phyloP scores from a whole-genome alignment of 2,888 invertebrate genomes.

The Caenorhabditis afra region DNA sequence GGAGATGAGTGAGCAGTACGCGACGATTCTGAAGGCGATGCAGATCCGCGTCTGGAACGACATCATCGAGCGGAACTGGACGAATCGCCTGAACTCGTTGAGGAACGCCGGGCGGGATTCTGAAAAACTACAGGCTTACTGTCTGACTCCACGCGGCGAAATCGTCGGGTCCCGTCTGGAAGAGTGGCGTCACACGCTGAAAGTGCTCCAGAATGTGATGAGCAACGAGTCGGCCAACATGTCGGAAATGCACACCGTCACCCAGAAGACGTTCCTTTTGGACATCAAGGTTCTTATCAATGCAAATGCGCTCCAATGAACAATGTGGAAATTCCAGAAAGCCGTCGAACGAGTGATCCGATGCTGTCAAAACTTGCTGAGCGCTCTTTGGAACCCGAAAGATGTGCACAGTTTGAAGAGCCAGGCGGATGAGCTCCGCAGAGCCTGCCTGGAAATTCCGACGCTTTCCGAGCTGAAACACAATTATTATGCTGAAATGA shows the following conservation, averaged over 20 bases:
- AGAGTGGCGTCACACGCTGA: constrained; percentile 10
- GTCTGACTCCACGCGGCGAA: not conserved
- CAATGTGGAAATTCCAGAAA: not conserved
- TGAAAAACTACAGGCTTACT: not conserved
- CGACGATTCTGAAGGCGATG: constrained; percentile 2
- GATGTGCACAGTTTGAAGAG: not conserved
- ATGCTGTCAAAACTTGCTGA: not conserved
- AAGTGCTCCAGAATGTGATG: constrained; percentile 11
- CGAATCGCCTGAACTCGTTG: constrained; percentile 14
- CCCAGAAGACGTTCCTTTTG: constrained; percentile 24
- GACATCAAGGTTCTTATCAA: constrained; percentile 13
- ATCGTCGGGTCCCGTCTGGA: not conserved
- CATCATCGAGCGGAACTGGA: constrained; percentile 36
- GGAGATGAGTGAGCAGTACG: constrained; percentile 6
- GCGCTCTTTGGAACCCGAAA: not conserved
- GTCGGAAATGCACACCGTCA: constrained; percentile 11
- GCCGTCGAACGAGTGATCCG: not conserved
- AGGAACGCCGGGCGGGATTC: constrained; percentile 21
- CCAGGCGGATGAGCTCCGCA: not conserved
- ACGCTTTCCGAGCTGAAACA: not conserved
- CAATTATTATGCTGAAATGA: not conserved
- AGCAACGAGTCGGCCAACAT: constrained; percentile 19
- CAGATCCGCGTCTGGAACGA: constrained; percentile 24
- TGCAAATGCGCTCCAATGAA: not conserved
- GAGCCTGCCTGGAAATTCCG: not conserved